Evolutionary conservation across 64 coral and sea anemone species (phyloP), one percentile per base, ranked within the genome.

Genomic region (Acropora tenuis): DNA sequence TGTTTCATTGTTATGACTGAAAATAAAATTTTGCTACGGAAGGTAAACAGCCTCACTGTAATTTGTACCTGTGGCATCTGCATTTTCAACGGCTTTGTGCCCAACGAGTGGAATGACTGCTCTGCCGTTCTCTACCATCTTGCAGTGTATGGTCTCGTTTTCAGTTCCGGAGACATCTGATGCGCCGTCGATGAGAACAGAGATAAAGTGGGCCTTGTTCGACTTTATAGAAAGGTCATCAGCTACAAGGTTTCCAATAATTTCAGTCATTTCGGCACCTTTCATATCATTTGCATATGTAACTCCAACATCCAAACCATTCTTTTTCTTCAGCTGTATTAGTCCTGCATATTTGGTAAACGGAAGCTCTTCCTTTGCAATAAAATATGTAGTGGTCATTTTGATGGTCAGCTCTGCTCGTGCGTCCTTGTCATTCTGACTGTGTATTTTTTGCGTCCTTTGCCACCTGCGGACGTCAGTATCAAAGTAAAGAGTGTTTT

Each of bases 401-500:
- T 83, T 83, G 80, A 83, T 83, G 16, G 80, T 55, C 80, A 83
- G 58, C 55, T 83, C 80, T 83, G 47, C 52, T 83, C 52, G 80
- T 18, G 55, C 57, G 63, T 83, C 55, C 52, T 83, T 83, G 80
- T 83, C 80, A 50, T 83, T 83, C 50, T 61, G 80, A 83, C 80
- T 83, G 59, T 5, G 80, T 50, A 83, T 83, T 83, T 65, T 83
- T 57, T 83, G 80, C 17, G 63, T 50, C 59, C 80, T 83, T 45
- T 50, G 50, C 68, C 73, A 60, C 84, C 84, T 72, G 84, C 84
- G 79, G 16, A 82, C 79, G 17, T 86, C 57, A 86, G 52, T 9
- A 84, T 84, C 59, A 84, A 84, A 48, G 59, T 84, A 84, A 84
- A 84, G 48, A 84, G 80, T 84, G 47, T 66, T 84, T 84, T 84